Base-by-base conservation (phyloP, 2,797 vertebrate genomes). In the Coilia nasus region DNA sequence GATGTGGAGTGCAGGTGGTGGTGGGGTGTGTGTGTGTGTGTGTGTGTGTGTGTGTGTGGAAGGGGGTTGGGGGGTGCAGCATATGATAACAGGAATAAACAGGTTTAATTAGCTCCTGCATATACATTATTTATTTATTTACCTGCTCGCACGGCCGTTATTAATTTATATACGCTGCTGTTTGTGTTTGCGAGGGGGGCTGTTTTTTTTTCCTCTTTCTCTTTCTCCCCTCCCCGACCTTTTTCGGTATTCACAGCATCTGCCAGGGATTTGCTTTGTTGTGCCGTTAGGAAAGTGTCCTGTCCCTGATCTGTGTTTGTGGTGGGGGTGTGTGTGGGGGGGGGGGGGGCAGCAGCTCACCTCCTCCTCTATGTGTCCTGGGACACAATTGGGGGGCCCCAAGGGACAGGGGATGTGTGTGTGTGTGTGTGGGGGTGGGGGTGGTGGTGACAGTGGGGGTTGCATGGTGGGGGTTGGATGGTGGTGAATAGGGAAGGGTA, bases 51-150 rank as follows among this genome's bases (percentile, higher is more conserved):
- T 54, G 46, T 54, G 50, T 3, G 50, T 54, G 50, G 50, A 97
- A 96, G 96, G 95, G 92, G 96, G 95, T 93, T 96, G 96, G 96
- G 96, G 93, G 96, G 95, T 95, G 96, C 96, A 96, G 97, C 96
- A 95, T 97, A 97, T 93, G 96, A 97, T 97, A 97, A 97, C 96
- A 96, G 96, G 95, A 96, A 97, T 97, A 97, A 98, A 97, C 97
- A 97, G 95, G 96, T 97, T 97, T 97, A 97, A 97, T 98, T 97
- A 97, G 97, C 96, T 96, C 92, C 94, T 93, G 87, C 92, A 89
- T 94, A 95, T 95, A 95, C 95, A 95, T 95, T 95, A 96, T 96
- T 96, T 96, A 96, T 96, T 95, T 95, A 95, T 95, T 95, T 95
- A 96, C 95, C 94, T 95, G 94, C 91, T 84, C 92, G 89, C 93